Evolutionary conservation across 2,113 vertebrate species (phyloP).

Genomic region (Melozone crissalis): DNA sequence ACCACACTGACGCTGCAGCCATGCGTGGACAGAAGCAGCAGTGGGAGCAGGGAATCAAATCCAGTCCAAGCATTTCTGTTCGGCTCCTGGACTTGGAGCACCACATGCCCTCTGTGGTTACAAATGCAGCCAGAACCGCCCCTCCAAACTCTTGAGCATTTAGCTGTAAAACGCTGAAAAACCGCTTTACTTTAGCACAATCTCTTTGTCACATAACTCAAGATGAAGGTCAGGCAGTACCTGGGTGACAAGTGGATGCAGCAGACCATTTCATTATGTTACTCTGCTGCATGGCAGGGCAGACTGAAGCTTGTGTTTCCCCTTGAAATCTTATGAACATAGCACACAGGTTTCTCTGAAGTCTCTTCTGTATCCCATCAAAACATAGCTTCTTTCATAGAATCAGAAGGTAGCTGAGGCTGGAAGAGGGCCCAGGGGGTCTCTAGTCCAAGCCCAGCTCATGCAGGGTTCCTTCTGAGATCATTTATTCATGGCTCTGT

Average conservation of each 20-base stretch:
- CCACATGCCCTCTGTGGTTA: background rate
- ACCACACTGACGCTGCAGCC: background rate
- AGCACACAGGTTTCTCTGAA: background rate
- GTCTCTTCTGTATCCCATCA: background rate
- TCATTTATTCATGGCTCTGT: background rate
- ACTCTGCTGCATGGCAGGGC: background rate
- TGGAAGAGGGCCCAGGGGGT: background rate
- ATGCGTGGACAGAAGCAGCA: background rate
- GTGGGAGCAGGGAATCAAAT: background rate
- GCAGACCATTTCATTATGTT: background rate
- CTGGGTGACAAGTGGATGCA: background rate
- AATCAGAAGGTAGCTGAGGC: background rate
- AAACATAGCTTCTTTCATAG: background rate
- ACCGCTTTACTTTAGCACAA: background rate
- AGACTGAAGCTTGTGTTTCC: background rate
- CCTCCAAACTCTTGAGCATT: background rate
- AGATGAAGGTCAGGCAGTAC: background rate
- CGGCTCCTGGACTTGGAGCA: accelerated
- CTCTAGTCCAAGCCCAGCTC: background rate
- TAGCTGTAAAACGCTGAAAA: background rate
- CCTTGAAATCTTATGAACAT: background rate
- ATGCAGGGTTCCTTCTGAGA: background rate
- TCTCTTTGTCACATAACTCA: background rate
- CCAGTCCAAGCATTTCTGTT: background rate
- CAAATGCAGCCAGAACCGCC: background rate